A percentile compares a stretch with the other conserved stretches of the same genome.
Conservation (phyloP, 2,797 vertebrate genomes). For the Podarcis siculus region DNA sequence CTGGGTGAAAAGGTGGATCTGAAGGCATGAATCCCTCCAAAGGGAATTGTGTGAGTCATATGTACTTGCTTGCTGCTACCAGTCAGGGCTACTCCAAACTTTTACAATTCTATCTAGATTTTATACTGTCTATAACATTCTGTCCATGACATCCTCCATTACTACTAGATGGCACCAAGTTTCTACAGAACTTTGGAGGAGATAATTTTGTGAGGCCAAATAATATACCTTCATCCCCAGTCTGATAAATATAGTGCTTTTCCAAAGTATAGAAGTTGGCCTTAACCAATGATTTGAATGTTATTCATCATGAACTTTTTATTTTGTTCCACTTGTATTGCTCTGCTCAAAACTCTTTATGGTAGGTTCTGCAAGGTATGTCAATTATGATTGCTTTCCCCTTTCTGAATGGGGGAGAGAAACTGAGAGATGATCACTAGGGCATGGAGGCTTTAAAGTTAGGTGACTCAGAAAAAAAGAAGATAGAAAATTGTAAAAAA, state of each 20-base stretch:
- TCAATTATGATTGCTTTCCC: neutral
- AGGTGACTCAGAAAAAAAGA: neutral
- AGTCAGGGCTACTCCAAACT: neutral
- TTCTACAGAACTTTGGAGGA: neutral
- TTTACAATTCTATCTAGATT: neutral
- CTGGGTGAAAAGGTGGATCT: too few relatives aligned
- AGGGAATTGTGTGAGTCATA: too few relatives aligned
- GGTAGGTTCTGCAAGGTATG: neutral
- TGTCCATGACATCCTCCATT: neutral
- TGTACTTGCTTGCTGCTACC: too few relatives aligned
- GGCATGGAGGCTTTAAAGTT: neutral
- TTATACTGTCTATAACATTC: neutral
- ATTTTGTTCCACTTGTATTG: neutral
- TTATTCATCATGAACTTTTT: neutral
- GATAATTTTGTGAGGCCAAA: neutral
- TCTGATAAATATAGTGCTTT: neutral
- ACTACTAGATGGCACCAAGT: neutral
- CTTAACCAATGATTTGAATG: neutral
- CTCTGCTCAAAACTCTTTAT: neutral
- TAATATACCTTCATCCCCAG: too few relatives aligned
- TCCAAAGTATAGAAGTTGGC: neutral
- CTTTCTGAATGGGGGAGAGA: neutral
- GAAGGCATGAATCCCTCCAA: too few relatives aligned
- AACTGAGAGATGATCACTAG: neutral
- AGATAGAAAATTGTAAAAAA: neutral